Conservation (phyloP, 2,888 invertebrate genomes). For the Venustoraphidia nigricollis region DNA sequence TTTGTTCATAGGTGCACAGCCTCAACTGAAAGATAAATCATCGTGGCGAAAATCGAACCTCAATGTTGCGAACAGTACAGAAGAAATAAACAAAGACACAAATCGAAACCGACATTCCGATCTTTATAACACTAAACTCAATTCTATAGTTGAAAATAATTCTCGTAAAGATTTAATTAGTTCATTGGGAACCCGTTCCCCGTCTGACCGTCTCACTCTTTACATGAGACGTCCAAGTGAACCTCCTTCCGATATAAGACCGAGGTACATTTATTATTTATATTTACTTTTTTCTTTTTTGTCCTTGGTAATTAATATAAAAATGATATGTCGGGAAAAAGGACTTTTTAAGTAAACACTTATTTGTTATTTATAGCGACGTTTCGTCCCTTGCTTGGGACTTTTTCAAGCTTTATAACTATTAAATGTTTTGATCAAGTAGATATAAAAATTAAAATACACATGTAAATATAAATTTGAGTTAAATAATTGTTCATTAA, state of each 20-base stretch:
- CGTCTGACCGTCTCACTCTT: slow-evolving; percentile 39
- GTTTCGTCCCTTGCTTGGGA: no score
- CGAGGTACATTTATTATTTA: not conserved
- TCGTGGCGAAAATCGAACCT: slow-evolving; percentile 59
- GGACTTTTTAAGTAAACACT: no score
- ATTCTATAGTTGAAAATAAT: slow-evolving; percentile 44
- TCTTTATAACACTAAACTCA: slow-evolving; percentile 25
- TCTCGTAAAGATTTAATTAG: slow-evolving; percentile 33
- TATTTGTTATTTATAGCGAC: no score
- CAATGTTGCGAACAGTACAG: slow-evolving; percentile 43
- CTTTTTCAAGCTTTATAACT: no score
- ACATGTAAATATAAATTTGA: no score
- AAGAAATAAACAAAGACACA: slow-evolving; percentile 47
- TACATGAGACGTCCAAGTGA: slow-evolving; percentile 37
- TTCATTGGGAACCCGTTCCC: slow-evolving; percentile 32
- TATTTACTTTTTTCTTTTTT: no score
- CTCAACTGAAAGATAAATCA: slow-evolving; percentile 57
- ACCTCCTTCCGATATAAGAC: slow-evolving; percentile 4
- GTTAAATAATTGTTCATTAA: no score
- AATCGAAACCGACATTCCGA: slow-evolving; percentile 40
- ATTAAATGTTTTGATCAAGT: no score
- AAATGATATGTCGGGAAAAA: no score
- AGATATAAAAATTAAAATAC: no score
- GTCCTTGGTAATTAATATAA: no score
- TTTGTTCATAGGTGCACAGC: slow-evolving; percentile 43